These are phyloP conservation scores for Pampus argenteus DNA, from an alignment of 2,797 vertebrate genomes.

Conservation along the genomic window DNA sequence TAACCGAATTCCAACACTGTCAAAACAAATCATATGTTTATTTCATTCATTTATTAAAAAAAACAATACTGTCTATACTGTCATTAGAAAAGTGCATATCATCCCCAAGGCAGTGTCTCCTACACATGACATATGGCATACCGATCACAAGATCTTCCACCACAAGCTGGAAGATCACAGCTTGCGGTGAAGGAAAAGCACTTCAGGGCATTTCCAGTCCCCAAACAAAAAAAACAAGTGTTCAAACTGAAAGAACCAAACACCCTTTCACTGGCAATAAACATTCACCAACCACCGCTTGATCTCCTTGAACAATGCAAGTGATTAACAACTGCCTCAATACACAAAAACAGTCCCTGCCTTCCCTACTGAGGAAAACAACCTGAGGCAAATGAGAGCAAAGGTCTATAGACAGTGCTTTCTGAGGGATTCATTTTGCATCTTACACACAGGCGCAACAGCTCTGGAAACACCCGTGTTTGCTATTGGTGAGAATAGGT, in stretches of 20 bases:
- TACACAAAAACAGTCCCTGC: conserved; percentile 61
- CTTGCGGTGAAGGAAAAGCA: conserved; percentile 36
- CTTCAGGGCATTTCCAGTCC: conserved; percentile 49
- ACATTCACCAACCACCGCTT: conserved; percentile 62
- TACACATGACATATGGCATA: conserved; percentile 66
- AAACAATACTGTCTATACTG: background rate
- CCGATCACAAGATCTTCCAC: conserved; percentile 64
- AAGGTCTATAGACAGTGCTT: conserved; percentile 10
- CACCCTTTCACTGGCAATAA: conserved; percentile 72
- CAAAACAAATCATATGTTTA: conserved; percentile 3
- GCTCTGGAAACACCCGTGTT: conserved; percentile 34
- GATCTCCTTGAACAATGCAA: conserved; percentile 70
- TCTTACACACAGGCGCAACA: conserved; percentile 5
- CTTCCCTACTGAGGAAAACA: conserved; percentile 48
- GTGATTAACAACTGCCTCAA: conserved; percentile 72
- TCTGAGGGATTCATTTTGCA: conserved; percentile 23
- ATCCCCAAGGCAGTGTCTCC: conserved; percentile 13
- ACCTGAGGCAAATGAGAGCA: conserved; percentile 40
- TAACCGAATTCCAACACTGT: background rate
- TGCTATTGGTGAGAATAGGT: conserved; percentile 39
- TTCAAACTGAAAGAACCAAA: conserved; percentile 56
- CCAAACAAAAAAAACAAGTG: conserved; percentile 52
- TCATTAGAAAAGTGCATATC: conserved; percentile 25
- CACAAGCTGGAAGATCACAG: conserved; percentile 71
- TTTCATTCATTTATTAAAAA: background rate